These are phyloP conservation scores for Drosophila arawakana DNA, from an alignment of 1,140 invertebrate genomes.

Conservation along the genomic window DNA sequence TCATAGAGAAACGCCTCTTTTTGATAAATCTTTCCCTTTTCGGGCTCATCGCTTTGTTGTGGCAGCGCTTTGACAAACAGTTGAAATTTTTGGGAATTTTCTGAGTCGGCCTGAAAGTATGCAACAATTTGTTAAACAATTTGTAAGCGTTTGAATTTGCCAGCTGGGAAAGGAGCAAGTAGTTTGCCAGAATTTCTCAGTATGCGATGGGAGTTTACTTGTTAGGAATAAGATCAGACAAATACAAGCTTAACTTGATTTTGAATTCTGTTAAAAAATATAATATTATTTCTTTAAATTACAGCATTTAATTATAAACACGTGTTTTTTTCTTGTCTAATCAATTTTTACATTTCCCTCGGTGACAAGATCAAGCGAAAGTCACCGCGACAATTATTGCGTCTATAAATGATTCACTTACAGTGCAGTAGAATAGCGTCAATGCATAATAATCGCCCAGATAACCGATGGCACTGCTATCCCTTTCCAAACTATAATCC, in stretches of 20 bases:
- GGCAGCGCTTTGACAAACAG: conserved; percentile 74
- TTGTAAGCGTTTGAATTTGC: too few relatives aligned
- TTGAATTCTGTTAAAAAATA: too few relatives aligned
- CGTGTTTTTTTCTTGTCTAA: too few relatives aligned
- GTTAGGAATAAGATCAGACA: too few relatives aligned
- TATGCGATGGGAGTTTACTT: too few relatives aligned
- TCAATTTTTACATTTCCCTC: not conserved
- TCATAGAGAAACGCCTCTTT: conserved; percentile 70
- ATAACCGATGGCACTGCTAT: conserved; percentile 60
- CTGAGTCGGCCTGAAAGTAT: conserved; percentile 52
- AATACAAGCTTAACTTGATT: too few relatives aligned
- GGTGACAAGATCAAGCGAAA: conserved; percentile 30
- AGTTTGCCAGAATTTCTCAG: too few relatives aligned
- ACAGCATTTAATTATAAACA: too few relatives aligned
- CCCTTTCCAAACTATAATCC: conserved; percentile 43
- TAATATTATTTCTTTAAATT: too few relatives aligned
- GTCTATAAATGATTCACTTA: conserved; percentile 33
- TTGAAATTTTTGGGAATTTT: not conserved
- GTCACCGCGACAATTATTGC: conserved; percentile 34
- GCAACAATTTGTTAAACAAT: conserved; percentile 24
- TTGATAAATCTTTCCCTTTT: conserved; percentile 65
- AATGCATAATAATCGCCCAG: conserved; percentile 75
- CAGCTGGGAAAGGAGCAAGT: too few relatives aligned
- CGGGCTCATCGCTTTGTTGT: conserved; percentile 48
- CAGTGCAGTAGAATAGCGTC: conserved; percentile 46